phyloP scores from a whole-genome alignment of 2,888 invertebrate genomes.

The Netelia fuscicornis region DNA sequence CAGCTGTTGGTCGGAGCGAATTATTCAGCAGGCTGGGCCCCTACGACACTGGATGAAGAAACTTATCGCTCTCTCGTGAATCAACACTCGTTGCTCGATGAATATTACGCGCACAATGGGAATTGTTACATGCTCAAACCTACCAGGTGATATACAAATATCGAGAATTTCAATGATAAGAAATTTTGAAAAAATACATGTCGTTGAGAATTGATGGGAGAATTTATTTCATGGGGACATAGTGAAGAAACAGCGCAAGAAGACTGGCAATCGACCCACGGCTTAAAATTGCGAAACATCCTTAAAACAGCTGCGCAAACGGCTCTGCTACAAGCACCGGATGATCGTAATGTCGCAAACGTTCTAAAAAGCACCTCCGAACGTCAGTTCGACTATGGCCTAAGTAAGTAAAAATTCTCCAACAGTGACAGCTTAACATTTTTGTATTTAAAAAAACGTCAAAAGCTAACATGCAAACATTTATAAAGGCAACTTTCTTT shows the following conservation, averaged over 20 bases:
- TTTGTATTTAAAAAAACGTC: no score
- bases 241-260: constrained; percentile 78
- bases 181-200: no score
- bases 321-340: constrained; percentile 73
- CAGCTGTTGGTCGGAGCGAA: constrained; percentile 80
- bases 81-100: constrained; percentile 75
- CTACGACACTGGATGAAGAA: constrained; percentile 75
- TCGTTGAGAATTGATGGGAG: not conserved
- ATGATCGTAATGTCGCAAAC: constrained; percentile 74
- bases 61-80: constrained; percentile 76
- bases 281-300: constrained; percentile 74
- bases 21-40: constrained; percentile 80
- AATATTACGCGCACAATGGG: constrained; percentile 77
- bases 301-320: constrained; percentile 77
- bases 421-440: no score
- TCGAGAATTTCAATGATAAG: not conserved
- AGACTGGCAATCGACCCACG: constrained; percentile 77
- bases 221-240: constrained; percentile 33
- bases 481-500: no score
- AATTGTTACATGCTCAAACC: constrained; percentile 78
- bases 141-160: constrained; percentile 75
- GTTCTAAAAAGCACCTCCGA: constrained; percentile 79
- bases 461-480: no score
- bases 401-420: constrained; percentile 74
- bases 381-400: constrained; percentile 80